Evolutionary conservation across 2,113 vertebrate genomes (phyloP).

Genomic region (Picathartes gymnocephalus): DNA sequence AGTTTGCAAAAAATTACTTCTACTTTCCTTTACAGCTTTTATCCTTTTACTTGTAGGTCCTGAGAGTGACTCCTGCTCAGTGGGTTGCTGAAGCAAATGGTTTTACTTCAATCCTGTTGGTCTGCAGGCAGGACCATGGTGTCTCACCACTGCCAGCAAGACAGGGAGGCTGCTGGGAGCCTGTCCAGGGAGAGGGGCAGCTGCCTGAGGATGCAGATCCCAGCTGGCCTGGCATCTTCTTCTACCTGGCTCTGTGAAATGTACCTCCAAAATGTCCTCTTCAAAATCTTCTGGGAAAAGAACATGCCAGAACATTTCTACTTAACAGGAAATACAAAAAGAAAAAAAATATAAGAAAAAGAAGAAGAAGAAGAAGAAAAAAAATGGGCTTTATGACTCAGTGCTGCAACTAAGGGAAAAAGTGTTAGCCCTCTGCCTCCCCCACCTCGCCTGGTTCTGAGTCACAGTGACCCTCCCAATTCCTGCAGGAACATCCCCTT

Average conservation of each 20-base stretch:
- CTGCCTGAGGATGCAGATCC: not conserved
- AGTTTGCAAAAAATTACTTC: not conserved
- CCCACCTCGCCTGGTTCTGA: not conserved
- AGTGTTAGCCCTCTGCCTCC: not conserved
- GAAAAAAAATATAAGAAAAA: not conserved
- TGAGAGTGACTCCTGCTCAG: not conserved
- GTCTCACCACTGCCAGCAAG: not conserved
- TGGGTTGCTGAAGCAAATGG: not conserved
- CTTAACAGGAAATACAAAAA: not conserved
- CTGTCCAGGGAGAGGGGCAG: not conserved
- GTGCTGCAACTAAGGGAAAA: conserved; percentile 18
- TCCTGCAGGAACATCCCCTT: not conserved
- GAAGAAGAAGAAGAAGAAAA: not conserved
- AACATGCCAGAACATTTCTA: not conserved
- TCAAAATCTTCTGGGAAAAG: not conserved
- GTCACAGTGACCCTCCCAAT: conserved; percentile 40
- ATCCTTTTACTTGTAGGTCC: not conserved
- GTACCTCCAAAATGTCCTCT: not conserved
- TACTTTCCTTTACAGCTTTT: not conserved
- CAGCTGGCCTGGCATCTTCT: not conserved
- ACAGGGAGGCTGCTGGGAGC: not conserved
- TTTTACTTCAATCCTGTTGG: not conserved
- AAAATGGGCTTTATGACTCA: conserved; percentile 43
- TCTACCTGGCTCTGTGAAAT: not conserved
- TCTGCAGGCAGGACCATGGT: not conserved